Base-by-base conservation (phyloP, 2,888 invertebrate genomes). In the Monopis laevigella region DNA sequence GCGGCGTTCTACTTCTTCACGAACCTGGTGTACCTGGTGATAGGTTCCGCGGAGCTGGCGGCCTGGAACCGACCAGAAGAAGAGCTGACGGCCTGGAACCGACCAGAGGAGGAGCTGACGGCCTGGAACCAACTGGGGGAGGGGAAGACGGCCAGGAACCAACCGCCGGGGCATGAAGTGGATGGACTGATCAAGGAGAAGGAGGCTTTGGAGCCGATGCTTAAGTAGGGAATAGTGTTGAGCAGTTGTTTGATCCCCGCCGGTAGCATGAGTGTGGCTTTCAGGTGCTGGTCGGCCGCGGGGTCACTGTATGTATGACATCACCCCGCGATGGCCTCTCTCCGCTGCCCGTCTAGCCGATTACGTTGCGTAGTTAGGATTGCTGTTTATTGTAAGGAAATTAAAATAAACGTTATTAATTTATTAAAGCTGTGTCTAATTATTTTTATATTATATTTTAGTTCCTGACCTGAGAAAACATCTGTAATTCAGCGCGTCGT, bases 61-160 rank as follows among this genome's bases (percentile, higher is more conserved):
- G 73, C 84, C 1, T 93, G 93, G 93, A 88, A 91, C 49, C 83
- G 86, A 41, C 71, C 77, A 2, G 46, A 50, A 2, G 45, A 52
- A 6, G 83, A 85, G 42, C 72, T 84, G 2, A 92, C 92, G 47
- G 73, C 84, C 1, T 93, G 93, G 93, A 88, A 91, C 49, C 83
- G 86, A 41, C 71, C 77, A 2, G 46, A 50, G 2, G 45, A 52
- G 6, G 83, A 85, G 42, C 72, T 84, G 2, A 92, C 92, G 47
- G 73, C 84, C 1, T 93, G 93, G 93, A 88, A 91, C 49, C 83
- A 86, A 41, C 71, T 77, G 2, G 46, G 49, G 2, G 45, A 52
- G 6, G 83, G 85, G 42, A 72, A 84, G 2, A 92, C 92, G 47
- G 73, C 84, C 1, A 93, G 93, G 93, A 88, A 91, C 49, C 83